Evolutionary conservation across 2,888 invertebrate genomes (phyloP).

Genomic region (Lasioglossum marginatum): DNA sequence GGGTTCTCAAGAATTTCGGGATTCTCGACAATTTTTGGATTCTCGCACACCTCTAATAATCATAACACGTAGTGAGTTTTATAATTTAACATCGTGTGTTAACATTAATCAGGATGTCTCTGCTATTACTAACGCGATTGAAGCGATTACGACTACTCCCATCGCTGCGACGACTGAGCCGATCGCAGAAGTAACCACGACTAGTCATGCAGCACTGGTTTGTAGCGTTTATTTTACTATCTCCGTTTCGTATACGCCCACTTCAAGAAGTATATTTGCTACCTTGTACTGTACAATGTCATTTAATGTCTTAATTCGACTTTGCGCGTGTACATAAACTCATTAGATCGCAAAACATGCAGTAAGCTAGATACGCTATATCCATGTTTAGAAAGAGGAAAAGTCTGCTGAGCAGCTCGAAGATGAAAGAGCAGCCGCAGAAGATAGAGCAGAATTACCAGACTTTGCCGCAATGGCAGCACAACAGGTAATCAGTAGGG

Average conservation of each 20-base stretch:
- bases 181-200: constrained; percentile 74
- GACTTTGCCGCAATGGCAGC: constrained; percentile 85
- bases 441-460: constrained; percentile 84
- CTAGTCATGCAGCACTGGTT: constrained; percentile 59
- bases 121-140: constrained; percentile 48
- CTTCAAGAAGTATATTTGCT: constrained; percentile 12
- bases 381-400: constrained; percentile 74
- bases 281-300: constrained; percentile 8
- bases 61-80: neutral
- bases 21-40: neutral
- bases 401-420: constrained; percentile 84
- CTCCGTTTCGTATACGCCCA: neutral
- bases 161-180: constrained; percentile 70
- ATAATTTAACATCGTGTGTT: constrained; percentile 27
- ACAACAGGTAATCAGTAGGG: constrained; percentile 79
- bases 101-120: constrained; percentile 51
- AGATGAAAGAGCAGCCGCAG: constrained; percentile 84
- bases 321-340: constrained; percentile 9
- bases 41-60: neutral
- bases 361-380: constrained; percentile 59
- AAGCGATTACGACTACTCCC: constrained; percentile 52
- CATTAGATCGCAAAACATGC: constrained; percentile 14
- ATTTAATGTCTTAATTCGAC: constrained; percentile 11
- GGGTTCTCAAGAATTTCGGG: too few species aligned
- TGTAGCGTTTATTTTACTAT: constrained; percentile 47